Conservation (phyloP, 2,888 invertebrate species). For the Parelbella ahira region DNA sequence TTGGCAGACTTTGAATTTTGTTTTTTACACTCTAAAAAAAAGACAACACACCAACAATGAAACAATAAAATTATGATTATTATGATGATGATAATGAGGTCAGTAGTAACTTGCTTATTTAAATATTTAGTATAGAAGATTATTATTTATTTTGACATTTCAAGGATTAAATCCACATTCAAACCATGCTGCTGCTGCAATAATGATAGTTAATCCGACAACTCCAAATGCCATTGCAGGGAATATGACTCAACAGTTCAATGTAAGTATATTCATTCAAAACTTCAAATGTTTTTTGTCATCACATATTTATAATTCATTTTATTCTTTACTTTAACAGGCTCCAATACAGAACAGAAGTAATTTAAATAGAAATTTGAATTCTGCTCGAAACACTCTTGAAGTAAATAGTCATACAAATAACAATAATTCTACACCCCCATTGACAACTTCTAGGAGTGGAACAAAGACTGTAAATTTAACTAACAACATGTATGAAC, state of each 20-base stretch:
- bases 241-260: constrained; percentile 66
- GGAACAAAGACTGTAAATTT: constrained; percentile 68
- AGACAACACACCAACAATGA: too few relatives aligned
- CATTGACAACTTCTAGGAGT: constrained; percentile 52
- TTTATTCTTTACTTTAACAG: too few relatives aligned
- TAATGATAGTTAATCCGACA: constrained; percentile 78
- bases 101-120: too few relatives aligned
- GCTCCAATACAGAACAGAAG: constrained; percentile 53
- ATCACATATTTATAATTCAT: too few relatives aligned
- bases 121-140: too few relatives aligned
- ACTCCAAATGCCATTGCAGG: constrained; percentile 72
- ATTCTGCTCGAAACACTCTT: constrained; percentile 67
- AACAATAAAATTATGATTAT: too few relatives aligned
- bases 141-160: constrained; percentile 15
- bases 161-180: constrained; percentile 72
- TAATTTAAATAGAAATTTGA: constrained; percentile 68
- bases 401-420: constrained; percentile 56
- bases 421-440: constrained; percentile 56
- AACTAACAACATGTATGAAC: constrained; percentile 75
- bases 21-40: too few relatives aligned
- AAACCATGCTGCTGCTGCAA: constrained; percentile 74
- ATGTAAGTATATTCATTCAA: constrained; percentile 46
- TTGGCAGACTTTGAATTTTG: too few relatives aligned
- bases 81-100: too few relatives aligned
- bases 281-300: too few relatives aligned